A percentile compares a stretch with the other conserved stretches of the same genome.
Evolutionary conservation across 1,140 invertebrate genomes (phyloP).

Genomic region (Anastatus disparis): DNA sequence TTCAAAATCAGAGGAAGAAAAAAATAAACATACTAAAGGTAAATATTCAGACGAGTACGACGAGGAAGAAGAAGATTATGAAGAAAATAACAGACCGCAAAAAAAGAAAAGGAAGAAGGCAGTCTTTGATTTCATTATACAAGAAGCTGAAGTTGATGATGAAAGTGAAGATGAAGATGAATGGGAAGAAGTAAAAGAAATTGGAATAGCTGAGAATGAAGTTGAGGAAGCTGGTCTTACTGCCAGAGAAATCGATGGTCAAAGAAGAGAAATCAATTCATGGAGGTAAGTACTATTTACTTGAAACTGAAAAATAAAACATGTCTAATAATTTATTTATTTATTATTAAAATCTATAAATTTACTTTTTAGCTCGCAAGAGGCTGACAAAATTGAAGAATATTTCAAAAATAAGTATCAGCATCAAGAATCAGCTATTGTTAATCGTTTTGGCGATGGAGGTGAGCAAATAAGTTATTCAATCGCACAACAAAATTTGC

Average conservation of each 20-base stretch:
- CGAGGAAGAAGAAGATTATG: constrained; percentile 54
- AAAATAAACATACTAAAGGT: constrained; percentile 59
- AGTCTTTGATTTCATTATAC: constrained; percentile 89
- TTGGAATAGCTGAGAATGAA: no score
- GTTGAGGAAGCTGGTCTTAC: no score
- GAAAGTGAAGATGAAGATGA: no score
- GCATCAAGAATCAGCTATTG: constrained; percentile 83
- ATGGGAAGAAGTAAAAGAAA: no score
- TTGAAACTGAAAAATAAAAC: neutral
- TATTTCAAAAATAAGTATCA: constrained; percentile 95
- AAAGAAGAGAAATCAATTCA: constrained; percentile 84
- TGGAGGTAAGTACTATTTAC: constrained; percentile 78
- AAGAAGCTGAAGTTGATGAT: no score
- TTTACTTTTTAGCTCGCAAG: constrained; percentile 72
- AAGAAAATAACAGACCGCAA: constrained; percentile 30
- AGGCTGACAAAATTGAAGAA: constrained; percentile 96
- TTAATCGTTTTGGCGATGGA: constrained; percentile 90
- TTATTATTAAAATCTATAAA: neutral
- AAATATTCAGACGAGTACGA: constrained; percentile 52
- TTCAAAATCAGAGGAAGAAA: constrained; percentile 49
- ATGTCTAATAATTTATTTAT: neutral
- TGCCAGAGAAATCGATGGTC: constrained; percentile 91
- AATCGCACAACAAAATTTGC: constrained; percentile 95
- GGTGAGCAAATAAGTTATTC: constrained; percentile 97
- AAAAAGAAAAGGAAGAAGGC: constrained; percentile 78